Percentiles rank a stretch among this genome's conserved stretches.
Evolutionary conservation across 2,113 vertebrate species (phyloP).

Genomic region (Cichladusa arquata): DNA sequence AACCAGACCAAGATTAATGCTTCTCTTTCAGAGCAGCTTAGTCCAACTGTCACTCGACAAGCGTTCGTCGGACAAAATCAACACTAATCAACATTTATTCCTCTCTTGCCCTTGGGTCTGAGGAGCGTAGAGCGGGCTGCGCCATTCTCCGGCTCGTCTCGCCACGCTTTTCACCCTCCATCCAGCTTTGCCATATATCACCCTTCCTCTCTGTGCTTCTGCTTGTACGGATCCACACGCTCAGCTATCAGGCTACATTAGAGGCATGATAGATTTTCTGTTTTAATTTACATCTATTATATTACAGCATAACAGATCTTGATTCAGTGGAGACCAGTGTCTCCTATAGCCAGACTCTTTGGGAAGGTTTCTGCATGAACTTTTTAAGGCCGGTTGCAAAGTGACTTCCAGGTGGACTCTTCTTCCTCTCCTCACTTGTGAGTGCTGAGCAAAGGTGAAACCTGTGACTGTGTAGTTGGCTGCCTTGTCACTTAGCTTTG

Average conservation of each 20-base stretch:
- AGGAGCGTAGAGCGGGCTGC: conserved; percentile 80
- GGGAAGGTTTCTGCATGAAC: conserved; percentile 62
- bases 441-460: not conserved
- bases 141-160: conserved; percentile 77
- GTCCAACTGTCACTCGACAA: conserved; percentile 95
- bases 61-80: conserved; percentile 96
- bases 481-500: not conserved
- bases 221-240: conserved; percentile 76
- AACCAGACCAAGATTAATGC: conserved; percentile 99
- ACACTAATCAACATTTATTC: conserved; percentile 99
- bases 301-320: conserved; percentile 80
- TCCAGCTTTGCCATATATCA: conserved; percentile 93
- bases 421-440: not conserved
- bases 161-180: conserved; percentile 95
- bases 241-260: conserved; percentile 90
- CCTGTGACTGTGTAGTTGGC: not conserved
- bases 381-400: conserved; percentile 38
- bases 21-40: conserved; percentile 95
- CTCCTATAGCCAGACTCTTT: conserved; percentile 67
- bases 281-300: conserved; percentile 98
- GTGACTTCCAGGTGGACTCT: not conserved
- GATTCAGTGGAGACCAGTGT: conserved; percentile 71
- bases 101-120: conserved; percentile 96
- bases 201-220: conserved; percentile 78
- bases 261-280: conserved; percentile 95